These are phyloP conservation scores for Drosophila neonasuta DNA, from an alignment of 2,888 invertebrate genomes.

Conservation along the genomic window DNA sequence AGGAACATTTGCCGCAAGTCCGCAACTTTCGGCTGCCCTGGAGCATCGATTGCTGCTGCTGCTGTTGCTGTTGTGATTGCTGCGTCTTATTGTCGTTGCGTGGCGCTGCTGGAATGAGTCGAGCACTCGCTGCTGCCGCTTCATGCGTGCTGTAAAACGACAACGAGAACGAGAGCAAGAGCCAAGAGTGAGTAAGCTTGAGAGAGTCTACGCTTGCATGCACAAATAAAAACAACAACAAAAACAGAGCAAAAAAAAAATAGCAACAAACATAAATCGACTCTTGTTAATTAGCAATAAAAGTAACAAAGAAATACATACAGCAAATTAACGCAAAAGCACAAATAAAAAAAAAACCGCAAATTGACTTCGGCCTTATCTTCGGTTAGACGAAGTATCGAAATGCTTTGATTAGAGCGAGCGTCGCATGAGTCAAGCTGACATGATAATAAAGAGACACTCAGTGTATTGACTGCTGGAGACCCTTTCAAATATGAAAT, in stretches of 20 bases:
- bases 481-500: background rate
- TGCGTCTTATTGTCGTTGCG: slow-evolving; percentile 80
- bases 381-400: background rate
- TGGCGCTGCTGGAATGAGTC: slow-evolving; percentile 41
- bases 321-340: background rate
- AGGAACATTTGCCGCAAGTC: slow-evolving; percentile 94
- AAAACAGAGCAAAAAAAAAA: background rate
- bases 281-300: slow-evolving; percentile 1
- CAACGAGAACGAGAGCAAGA: background rate
- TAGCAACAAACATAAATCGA: background rate
- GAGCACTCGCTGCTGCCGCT: slow-evolving; percentile 36
- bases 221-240: background rate
- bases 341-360: background rate
- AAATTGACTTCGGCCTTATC: background rate
- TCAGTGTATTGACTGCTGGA: background rate
- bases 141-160: slow-evolving; percentile 27
- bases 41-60: slow-evolving; percentile 39
- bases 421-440: background rate
- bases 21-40: slow-evolving; percentile 86
- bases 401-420: background rate
- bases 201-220: background rate
- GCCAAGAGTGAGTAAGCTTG: background rate
- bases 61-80: slow-evolving; percentile 24
- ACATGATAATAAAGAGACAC: background rate
- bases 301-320: background rate